Evolutionary conservation across 2,888 invertebrate genomes (phyloP), one percentile per base, ranked within the genome.

Genomic region (Pogonocherus hispidulus): DNA sequence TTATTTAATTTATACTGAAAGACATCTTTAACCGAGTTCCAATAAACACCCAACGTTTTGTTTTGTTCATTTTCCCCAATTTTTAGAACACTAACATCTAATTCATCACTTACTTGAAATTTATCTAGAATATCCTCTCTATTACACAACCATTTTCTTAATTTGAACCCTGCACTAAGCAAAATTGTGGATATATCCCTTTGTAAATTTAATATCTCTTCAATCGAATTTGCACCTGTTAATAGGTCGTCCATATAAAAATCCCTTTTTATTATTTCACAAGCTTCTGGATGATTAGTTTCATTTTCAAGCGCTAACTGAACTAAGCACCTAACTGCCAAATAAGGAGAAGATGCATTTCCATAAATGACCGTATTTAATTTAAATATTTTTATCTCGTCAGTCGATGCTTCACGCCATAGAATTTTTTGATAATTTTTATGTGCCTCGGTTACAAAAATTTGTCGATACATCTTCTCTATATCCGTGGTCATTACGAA

Each of bases 121-220:
- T n/a, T n/a, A n/a, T n/a, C n/a, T n/a, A n/a, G n/a, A n/a, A 41
- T 5, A 3, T 41, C 11, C 9, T 14, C 11, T 41, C 3, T 41
- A 41, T 41, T 41, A 41, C 41, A 41, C 2, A 49, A 11, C 51
- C 51, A 49, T 52, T 59, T 59, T 18, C 23, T 23, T 32, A 55
- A n/a, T 20, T 27, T n/a, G 23, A 55, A 55, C 2, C 55, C 55
- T 55, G 41, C 55, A 37, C 2, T 55, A 5, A 9, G 4, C 3
- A 55, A 14, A 19, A 55, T 55, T 27, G 18, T 18, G 4, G 47
- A 16, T 11, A 59, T 14, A 5, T 59, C 44, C 8, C 4, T 8
- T 47, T 59, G 59, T 56, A 59, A 46, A 57, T 46, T 37, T 59
- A 59, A 59, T 18, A 59, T 18, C 9, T 59, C 55, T 47, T 59